Evolutionary conservation across 2,888 invertebrate species (phyloP).

Genomic region (Synanthedon formicaeformis): DNA sequence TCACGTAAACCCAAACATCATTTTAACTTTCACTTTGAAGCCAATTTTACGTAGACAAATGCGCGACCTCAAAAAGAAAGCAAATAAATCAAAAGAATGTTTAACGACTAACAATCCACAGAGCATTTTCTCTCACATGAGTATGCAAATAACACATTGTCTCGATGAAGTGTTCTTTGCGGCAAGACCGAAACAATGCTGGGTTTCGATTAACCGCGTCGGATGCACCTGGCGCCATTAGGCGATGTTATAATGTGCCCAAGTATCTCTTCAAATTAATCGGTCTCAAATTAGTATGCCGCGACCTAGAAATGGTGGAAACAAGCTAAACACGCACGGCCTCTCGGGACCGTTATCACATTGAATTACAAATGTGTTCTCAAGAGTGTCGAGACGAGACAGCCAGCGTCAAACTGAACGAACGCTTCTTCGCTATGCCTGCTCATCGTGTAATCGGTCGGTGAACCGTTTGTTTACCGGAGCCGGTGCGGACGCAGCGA

Average conservation of each 20-base stretch:
- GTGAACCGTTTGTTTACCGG: constrained; percentile 68
- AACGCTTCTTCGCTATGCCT: constrained; percentile 28
- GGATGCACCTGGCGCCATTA: constrained; percentile 15
- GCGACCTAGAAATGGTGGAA: constrained; percentile 45
- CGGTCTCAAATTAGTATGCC: constrained; percentile 31
- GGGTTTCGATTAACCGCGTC: not conserved
- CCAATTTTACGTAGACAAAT: constrained; percentile 40
- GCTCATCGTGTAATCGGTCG: constrained; percentile 56
- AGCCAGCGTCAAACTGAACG: constrained; percentile 16
- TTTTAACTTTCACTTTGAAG: constrained; percentile 50
- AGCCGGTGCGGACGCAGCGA: constrained; percentile 37
- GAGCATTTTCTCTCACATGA: constrained; percentile 45
- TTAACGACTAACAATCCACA: constrained; percentile 21
- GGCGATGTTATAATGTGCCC: constrained; percentile 1
- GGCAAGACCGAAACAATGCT: constrained; percentile 4
- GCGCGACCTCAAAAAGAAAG: constrained; percentile 48
- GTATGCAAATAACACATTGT: constrained; percentile 23
- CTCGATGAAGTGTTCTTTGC: constrained; percentile 4
- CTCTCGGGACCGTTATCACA: constrained; percentile 57
- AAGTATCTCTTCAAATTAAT: constrained; percentile 17
- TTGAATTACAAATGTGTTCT: constrained; percentile 57
- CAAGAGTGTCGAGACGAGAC: constrained; percentile 26
- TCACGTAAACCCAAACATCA: constrained; percentile 31
- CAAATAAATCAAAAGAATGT: constrained; percentile 45
- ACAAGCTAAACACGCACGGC: constrained; percentile 42